Base-by-base conservation (phyloP, 2,888 invertebrate genomes). In the Eulithis testata region DNA sequence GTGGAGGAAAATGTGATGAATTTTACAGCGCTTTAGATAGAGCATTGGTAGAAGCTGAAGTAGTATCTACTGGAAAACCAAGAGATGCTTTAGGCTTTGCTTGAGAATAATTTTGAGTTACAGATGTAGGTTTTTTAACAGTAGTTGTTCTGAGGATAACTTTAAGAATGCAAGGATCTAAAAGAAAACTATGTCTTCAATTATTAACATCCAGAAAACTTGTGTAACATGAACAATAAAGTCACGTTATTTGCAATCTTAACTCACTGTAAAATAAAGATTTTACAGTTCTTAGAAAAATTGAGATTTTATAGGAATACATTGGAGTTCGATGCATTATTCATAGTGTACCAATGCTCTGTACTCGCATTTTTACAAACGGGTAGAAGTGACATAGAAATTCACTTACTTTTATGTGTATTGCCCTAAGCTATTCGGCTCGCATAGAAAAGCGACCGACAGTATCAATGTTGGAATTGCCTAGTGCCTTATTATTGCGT, bases 331-430 rank as follows among this genome's bases (percentile, higher is more conserved):
- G 27, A 66, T 78, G 73, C 73, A 80, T 82, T 77, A 81, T 81
- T 79, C 77, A 81, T 76, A 45, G 54, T 57, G 54, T 65, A 69
- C 63, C 67, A 63, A 61, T 67, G 58, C 61, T 63, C 31, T 52
- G 69, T 68, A 72, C 73, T 68, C 71, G 70, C 75, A 76, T 78
- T 82, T 80, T 76, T 78, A 78, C 80, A 79, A 79, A 62, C 64
- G 65, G 68, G 60, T 63, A 73, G 69, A 63, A 66, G 72, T 65
- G 74, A 82, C 82, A 82, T 72, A 76, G 76, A 77, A 81, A 77
- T 79, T 79, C 78, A 80, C 81, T 82, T 80, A 78, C 70, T 72
- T 80, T 81, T 78, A 77, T 78, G 73, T 72, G 63, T 65, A 69
- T 68, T 56, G 67, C 65, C 61, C 60, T 65, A 49, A 72, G 70